Percentiles rank a stretch among this genome's conserved stretches.
Conservation (phyloP, 2,888 invertebrate species). For the Deroplatys truncata region DNA sequence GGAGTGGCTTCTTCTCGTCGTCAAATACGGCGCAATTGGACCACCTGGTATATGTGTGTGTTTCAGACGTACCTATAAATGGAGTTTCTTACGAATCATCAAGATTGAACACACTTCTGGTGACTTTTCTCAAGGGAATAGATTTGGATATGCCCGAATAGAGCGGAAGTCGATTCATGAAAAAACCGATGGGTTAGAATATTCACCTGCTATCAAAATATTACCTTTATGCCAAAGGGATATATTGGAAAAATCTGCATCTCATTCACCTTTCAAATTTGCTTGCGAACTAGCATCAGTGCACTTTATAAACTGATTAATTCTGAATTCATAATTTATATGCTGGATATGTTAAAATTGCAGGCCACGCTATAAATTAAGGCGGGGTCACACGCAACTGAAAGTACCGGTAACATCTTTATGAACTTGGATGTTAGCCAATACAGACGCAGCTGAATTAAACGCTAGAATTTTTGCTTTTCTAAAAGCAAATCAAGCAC, state of each 20-base stretch:
- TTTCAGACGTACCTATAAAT: too few species aligned
- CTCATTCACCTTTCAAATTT: background rate
- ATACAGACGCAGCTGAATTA: background rate
- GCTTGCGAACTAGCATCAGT: background rate
- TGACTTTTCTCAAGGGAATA: too few species aligned
- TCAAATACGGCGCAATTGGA: too few species aligned
- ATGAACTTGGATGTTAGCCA: background rate
- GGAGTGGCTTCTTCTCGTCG: too few species aligned
- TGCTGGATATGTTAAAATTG: background rate
- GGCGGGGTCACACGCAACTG: background rate
- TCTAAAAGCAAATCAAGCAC: too few species aligned
- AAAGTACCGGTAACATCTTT: background rate
- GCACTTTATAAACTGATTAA: background rate
- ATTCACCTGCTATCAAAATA: background rate
- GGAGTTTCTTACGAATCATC: too few species aligned
- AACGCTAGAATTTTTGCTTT: too few species aligned
- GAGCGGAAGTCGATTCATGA: too few species aligned
- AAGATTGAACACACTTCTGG: too few species aligned
- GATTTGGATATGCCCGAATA: too few species aligned
- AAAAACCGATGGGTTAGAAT: background rate
- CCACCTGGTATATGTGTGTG: too few species aligned
- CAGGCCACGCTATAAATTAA: background rate
- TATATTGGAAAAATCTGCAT: background rate
- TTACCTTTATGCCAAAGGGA: background rate
- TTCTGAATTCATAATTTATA: background rate